These are phyloP conservation scores for Lepus oiostolus DNA, from an alignment of 2,797 vertebrate genomes.

Conservation along the genomic window DNA sequence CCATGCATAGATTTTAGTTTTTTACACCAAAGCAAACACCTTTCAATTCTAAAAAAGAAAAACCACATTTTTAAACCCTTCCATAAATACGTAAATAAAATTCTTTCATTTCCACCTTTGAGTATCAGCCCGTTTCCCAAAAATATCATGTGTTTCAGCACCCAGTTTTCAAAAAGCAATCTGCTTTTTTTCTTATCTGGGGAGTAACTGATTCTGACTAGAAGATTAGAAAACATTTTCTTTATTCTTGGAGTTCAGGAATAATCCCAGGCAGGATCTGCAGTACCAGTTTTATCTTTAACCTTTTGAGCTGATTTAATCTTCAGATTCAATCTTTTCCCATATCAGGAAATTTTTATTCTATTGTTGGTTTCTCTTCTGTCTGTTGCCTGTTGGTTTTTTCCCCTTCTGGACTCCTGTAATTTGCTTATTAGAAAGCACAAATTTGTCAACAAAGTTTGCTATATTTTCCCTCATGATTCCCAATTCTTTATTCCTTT, in stretches of 20 bases:
- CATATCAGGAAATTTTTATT: conserved; percentile 28
- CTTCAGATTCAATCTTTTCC: neutral
- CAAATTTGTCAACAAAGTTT: conserved; percentile 9
- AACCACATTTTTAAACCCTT: neutral
- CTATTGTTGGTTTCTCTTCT: neutral
- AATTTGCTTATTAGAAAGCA: conserved; percentile 46
- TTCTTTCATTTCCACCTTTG: neutral
- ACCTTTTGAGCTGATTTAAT: neutral
- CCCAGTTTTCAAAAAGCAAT: neutral
- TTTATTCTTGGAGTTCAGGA: neutral
- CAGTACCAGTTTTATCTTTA: neutral
- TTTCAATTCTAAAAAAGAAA: neutral
- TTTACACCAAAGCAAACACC: no score
- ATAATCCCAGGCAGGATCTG: neutral
- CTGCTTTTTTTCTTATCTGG: neutral
- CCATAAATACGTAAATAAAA: neutral
- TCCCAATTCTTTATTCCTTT: neutral
- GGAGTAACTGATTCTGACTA: neutral
- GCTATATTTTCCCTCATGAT: neutral
- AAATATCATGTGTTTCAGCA: neutral
- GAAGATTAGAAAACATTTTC: neutral
- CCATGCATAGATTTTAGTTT: no score
- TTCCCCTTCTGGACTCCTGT: neutral
- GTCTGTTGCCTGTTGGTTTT: neutral
- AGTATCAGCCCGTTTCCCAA: neutral